Conservation (phyloP, 2,888 invertebrate genomes). For the Andrena chrysosceles region DNA sequence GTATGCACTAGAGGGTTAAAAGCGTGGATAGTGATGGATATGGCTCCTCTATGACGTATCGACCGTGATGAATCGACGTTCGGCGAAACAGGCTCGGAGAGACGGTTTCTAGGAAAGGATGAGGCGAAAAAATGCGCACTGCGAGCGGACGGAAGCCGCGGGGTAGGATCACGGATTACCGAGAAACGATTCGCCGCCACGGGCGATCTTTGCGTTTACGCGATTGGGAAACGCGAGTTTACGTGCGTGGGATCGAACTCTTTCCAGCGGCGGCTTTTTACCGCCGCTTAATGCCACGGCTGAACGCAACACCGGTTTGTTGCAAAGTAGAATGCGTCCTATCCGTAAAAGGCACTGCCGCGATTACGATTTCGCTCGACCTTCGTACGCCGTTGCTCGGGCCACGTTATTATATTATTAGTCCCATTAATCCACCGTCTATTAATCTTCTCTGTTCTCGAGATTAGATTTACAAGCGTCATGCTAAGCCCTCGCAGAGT, state of each 20-base stretch:
- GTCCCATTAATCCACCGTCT: not conserved
- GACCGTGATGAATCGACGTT: slow-evolving; percentile 21
- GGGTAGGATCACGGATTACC: not conserved
- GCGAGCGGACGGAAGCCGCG: not conserved
- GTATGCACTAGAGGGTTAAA: too few relatives aligned
- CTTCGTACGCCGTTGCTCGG: not conserved
- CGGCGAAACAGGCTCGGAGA: slow-evolving; percentile 11
- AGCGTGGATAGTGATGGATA: slow-evolving; percentile 3
- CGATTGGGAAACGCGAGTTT: slow-evolving; percentile 55
- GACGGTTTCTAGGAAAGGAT: not conserved
- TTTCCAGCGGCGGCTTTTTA: slow-evolving; percentile 30
- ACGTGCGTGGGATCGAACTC: slow-evolving; percentile 50
- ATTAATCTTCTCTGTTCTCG: slow-evolving; percentile 12
- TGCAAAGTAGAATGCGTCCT: slow-evolving; percentile 39
- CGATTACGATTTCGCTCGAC: not conserved
- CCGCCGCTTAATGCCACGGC: slow-evolving; percentile 20
- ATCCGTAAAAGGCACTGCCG: not conserved
- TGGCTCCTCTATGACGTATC: slow-evolving; percentile 2
- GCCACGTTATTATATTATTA: not conserved
- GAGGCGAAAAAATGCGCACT: not conserved
- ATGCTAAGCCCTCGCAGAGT: not conserved
- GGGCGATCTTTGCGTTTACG: slow-evolving; percentile 48
- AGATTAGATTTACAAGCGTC: slow-evolving; percentile 13
- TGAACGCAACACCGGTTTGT: slow-evolving; percentile 36
- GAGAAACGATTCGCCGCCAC: slow-evolving; percentile 35